Conservation (phyloP, 1,140 invertebrate species). For the Sesamia nonagrioides region DNA sequence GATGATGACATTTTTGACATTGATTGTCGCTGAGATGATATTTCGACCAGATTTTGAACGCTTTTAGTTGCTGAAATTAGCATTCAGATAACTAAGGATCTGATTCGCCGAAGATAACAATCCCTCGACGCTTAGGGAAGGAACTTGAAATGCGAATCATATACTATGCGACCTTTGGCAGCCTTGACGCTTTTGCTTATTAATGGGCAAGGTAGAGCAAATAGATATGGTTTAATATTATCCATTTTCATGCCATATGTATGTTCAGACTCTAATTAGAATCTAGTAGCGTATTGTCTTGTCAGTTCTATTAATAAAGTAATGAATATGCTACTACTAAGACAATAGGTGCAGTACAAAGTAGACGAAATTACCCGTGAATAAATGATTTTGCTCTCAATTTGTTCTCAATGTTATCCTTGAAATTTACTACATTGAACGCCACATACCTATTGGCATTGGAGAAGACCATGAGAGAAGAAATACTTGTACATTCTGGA, state of each 20-base stretch:
- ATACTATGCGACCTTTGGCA: neutral
- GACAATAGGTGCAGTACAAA: slow-evolving; percentile 26
- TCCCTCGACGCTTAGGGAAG: neutral
- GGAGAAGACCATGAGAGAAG: neutral
- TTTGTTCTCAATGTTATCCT: neutral
- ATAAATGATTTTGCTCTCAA: neutral
- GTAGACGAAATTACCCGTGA: slow-evolving; percentile 10
- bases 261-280: neutral
- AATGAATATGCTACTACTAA: slow-evolving; percentile 6
- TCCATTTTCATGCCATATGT: neutral
- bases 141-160: neutral
- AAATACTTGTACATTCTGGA: neutral
- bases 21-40: no score
- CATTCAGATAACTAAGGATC: neutral
- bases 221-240: neutral
- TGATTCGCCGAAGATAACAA: neutral
- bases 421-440: neutral
- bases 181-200: neutral
- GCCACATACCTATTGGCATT: no score
- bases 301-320: slow-evolving; percentile 17
- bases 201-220: slow-evolving; percentile 6
- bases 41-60: no score
- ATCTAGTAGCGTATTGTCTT: slow-evolving; percentile 1
- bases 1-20: no score
- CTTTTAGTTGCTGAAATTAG: no score